Evolutionary conservation across 2,888 invertebrate species (phyloP).

Genomic region (Sesamia inferens): DNA sequence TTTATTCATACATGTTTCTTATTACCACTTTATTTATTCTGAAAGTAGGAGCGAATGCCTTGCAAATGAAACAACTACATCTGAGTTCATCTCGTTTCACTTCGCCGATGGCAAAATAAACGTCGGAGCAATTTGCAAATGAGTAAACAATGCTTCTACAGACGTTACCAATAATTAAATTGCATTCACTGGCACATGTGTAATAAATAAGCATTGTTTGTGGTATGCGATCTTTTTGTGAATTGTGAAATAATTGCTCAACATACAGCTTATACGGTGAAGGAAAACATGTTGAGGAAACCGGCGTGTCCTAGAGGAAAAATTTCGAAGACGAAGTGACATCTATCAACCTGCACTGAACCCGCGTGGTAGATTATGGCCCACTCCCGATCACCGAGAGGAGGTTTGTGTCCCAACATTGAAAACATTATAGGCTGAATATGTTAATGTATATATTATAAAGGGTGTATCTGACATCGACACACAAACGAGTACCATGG

Average conservation of each 20-base stretch:
- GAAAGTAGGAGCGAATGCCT: background rate
- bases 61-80: background rate
- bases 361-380: too few species aligned
- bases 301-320: too few species aligned
- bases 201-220: background rate
- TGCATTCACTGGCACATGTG: background rate
- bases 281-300: too few species aligned
- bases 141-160: slow-evolving; percentile 18
- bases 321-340: too few species aligned
- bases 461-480: too few species aligned
- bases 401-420: too few species aligned
- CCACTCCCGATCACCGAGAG: too few species aligned
- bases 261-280: background rate
- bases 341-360: too few species aligned
- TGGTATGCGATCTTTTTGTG: background rate
- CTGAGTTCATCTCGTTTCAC: background rate
- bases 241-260: background rate
- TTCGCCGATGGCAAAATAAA: slow-evolving; percentile 13
- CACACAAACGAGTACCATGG: too few species aligned
- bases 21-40: slow-evolving; percentile 1
- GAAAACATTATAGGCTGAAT: too few species aligned
- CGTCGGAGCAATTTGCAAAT: slow-evolving; percentile 1
- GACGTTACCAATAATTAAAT: background rate
- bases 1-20: background rate
- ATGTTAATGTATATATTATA: too few species aligned